Evolutionary conservation across 1,140 invertebrate species (phyloP).

Genomic region (Heliconius nattereri): DNA sequence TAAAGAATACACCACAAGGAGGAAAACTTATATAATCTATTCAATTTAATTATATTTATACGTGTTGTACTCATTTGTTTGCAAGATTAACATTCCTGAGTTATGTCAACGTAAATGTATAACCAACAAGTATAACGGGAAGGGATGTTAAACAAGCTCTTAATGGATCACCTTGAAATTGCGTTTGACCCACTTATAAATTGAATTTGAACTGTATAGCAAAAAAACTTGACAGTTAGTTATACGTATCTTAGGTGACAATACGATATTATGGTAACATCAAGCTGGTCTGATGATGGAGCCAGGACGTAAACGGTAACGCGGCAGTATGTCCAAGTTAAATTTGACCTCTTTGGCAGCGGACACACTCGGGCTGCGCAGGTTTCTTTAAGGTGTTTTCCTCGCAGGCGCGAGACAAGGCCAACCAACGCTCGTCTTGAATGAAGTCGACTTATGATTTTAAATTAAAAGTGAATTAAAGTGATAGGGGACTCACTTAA

Average conservation of each 20-base stretch:
- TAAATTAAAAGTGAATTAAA: neutral
- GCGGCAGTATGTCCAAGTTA: neutral
- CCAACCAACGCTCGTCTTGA: neutral
- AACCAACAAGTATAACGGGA: neutral
- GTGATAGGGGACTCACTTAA: too few species aligned
- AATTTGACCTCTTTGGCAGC: neutral
- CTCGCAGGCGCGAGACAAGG: neutral
- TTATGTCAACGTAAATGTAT: neutral
- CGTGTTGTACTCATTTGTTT: neutral
- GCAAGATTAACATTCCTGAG: neutral
- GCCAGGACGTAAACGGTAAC: too few species aligned
- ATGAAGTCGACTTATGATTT: neutral
- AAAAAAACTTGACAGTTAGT: too few species aligned
- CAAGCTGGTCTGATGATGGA: too few species aligned
- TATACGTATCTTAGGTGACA: too few species aligned
- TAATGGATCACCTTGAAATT: too few species aligned
- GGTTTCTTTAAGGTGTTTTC: conserved; percentile 9
- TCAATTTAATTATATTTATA: neutral
- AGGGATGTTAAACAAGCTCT: too few species aligned
- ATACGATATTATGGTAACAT: too few species aligned
- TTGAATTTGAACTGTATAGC: too few species aligned
- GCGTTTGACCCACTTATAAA: too few species aligned
- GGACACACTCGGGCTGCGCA: neutral
- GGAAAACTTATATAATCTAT: neutral
- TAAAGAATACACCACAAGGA: neutral